A percentile compares a stretch with the other conserved stretches of the same genome.
Evolutionary conservation across 1,140 invertebrate species (phyloP).

Genomic region (Hetaerina americana): DNA sequence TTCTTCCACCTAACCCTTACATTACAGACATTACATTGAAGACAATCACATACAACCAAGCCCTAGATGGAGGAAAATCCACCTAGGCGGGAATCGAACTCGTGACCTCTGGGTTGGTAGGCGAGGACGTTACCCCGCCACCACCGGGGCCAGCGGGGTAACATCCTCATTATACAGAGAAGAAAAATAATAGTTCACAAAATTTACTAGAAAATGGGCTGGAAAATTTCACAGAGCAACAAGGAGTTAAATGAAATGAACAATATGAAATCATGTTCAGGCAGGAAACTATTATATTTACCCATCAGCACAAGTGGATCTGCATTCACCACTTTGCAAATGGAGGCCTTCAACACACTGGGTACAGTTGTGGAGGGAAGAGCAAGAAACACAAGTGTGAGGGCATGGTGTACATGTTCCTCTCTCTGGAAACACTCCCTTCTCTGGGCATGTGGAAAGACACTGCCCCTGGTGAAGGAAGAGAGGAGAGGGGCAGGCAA

Average conservation of each 20-base stretch:
- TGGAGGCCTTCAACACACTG: constrained; percentile 54
- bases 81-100: no score
- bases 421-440: constrained; percentile 47
- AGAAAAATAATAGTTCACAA: no score
- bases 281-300: constrained; percentile 21
- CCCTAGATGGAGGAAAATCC: no score
- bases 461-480: constrained; percentile 53
- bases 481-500: constrained; percentile 48
- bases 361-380: constrained; percentile 62
- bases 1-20: no score
- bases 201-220: no score
- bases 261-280: neutral
- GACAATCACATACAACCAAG: no score
- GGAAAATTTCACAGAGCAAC: neutral
- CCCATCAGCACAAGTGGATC: constrained; percentile 54
- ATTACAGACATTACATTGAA: no score
- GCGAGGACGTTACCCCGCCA: no score
- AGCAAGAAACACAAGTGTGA: constrained; percentile 62
- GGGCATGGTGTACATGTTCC: constrained; percentile 57
- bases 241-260: neutral
- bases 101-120: no score
- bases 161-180: no score
- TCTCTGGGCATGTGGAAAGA: constrained; percentile 51
- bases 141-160: no score
- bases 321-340: constrained; percentile 61